These are phyloP conservation scores for Charanyca ferruginea DNA, from an alignment of 2,888 invertebrate genomes.

Conservation along the genomic window DNA sequence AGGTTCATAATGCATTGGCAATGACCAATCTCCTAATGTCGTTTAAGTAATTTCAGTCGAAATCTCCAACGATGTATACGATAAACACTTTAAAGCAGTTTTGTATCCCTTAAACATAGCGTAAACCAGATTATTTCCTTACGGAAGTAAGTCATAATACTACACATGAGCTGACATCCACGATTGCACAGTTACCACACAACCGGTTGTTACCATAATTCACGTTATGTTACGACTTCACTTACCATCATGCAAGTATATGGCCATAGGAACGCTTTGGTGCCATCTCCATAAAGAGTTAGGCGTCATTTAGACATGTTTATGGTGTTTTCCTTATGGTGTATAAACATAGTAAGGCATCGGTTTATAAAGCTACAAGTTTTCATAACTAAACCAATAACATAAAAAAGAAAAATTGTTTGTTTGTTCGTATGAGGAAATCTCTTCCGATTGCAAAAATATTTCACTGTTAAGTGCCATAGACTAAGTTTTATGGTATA, in stretches of 20 bases:
- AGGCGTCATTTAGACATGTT: slow-evolving; percentile 19
- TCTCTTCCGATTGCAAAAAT: no score
- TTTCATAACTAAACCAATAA: no score
- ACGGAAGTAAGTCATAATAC: slow-evolving; percentile 4
- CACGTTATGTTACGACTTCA: slow-evolving; percentile 6
- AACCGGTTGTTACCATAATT: slow-evolving; percentile 22
- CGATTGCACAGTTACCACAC: slow-evolving; percentile 5
- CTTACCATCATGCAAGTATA: slow-evolving; percentile 30
- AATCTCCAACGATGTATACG: neutral
- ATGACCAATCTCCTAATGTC: no score
- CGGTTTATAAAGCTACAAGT: neutral
- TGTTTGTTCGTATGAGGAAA: no score
- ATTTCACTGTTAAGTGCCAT: no score
- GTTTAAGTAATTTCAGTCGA: neutral
- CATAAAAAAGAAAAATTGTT: no score
- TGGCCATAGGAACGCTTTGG: slow-evolving; percentile 18
- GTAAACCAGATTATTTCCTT: neutral
- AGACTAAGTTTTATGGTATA: no score
- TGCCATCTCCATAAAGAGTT: slow-evolving; percentile 11
- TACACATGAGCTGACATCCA: neutral
- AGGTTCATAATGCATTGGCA: no score
- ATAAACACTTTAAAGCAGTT: neutral
- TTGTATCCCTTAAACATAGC: neutral
- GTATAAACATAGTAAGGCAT: neutral
- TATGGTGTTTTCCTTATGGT: slow-evolving; percentile 21